A percentile compares a stretch with the other conserved stretches of the same genome.
These are phyloP conservation scores for Lepidothrix coronata DNA, from an alignment of 2,113 vertebrate species.

Conservation along the genomic window DNA sequence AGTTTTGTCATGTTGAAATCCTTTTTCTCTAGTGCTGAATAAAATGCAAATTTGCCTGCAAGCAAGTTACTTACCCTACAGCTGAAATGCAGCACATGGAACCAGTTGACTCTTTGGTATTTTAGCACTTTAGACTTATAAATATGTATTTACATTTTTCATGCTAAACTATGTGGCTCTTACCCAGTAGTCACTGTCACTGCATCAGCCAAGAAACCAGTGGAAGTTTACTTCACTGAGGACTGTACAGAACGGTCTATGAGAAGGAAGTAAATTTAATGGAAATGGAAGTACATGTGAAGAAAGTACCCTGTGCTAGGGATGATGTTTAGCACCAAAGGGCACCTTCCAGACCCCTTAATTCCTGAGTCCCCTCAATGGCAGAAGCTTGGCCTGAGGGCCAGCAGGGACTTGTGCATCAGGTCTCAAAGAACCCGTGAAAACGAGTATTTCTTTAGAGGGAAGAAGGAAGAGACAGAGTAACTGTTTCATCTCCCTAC, in stretches of 20 bases:
- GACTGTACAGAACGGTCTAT: background rate
- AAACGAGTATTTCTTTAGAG: background rate
- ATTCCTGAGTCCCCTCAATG: background rate
- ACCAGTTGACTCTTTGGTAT: background rate
- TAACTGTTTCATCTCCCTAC: background rate
- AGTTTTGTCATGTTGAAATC: background rate
- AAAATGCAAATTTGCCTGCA: conserved; percentile 13
- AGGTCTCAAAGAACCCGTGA: background rate
- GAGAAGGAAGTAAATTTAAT: background rate
- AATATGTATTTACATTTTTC: conserved; percentile 35
- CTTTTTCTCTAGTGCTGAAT: background rate
- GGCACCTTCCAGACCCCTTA: background rate
- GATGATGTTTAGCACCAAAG: background rate
- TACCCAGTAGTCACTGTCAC: background rate
- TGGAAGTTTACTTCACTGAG: background rate
- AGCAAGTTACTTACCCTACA: conserved; percentile 14
- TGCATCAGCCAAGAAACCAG: background rate
- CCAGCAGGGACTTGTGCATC: background rate
- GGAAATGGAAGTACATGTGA: background rate
- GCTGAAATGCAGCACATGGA: conserved; percentile 20
- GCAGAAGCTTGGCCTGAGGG: background rate
- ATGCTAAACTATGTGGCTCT: background rate
- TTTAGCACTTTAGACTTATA: conserved; percentile 29
- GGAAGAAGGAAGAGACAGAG: background rate
- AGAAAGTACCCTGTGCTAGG: background rate